Evolutionary conservation across 2,113 vertebrate species (phyloP), one percentile per base, ranked within the genome.

Genomic region (Ictalurus furcatus): DNA sequence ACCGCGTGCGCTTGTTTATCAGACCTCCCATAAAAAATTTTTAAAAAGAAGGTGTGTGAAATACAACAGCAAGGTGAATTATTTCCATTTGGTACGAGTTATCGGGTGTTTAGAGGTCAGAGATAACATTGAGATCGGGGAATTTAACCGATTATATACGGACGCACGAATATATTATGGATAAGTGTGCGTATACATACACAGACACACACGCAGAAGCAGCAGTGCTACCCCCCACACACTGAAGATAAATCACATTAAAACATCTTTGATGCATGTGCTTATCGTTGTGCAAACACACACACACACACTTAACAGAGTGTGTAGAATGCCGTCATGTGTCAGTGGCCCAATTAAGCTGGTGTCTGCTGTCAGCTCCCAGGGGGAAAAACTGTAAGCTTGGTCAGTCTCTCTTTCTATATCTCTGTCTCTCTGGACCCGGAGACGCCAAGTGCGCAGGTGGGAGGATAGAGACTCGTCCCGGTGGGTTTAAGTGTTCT

Each of bases 321-420:
- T 13, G 71, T 81, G 48, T 80, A 48, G 48, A 17, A 30, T 58
- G 73, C 19, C 56, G 65, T 67, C 80, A 80, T 87, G 52, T 87
- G 85, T 87, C 65, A 61, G 78, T 88, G 25, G 82, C 69, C 54
- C 85, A 71, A 89, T 92, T 92, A 89, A 89, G 23, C 65, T 58
- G 30, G 73, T 81, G 85, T 79, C 85, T 87, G 80, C 73, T 81
- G 80, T 21, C 71, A 78, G 73, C 65, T 59, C 48, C 67, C 48
- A 40, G 52, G 40, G 73, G 73, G 80, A 86, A 76, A 44, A 40
- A 52, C 54, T 81, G 74, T 65, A 76, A 90, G 85, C 81, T 76
- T 84, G 84, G 69, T 44, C 88, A 3, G 76, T 37, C 48, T 16
- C 48, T 58, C 67, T 34, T 54, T 85, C 61, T 69, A 80, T 67